These are phyloP conservation scores for Asobara japonica DNA, from an alignment of 1,140 invertebrate species.

Conservation along the genomic window DNA sequence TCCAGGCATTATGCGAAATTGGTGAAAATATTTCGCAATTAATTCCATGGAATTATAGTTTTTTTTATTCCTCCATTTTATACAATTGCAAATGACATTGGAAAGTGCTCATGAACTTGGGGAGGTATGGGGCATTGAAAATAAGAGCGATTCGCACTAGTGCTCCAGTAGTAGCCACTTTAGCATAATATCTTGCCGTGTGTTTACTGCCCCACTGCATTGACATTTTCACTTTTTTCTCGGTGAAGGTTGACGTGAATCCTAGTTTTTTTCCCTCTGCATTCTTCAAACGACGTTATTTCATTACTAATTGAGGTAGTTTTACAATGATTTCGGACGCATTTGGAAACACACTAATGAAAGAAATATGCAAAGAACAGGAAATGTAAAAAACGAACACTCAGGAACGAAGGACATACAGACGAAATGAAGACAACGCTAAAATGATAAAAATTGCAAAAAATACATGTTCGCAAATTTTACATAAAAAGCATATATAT, in stretches of 20 bases:
- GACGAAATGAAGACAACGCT: too few relatives aligned
- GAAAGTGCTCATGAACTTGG: conserved; percentile 6
- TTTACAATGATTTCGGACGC: too few relatives aligned
- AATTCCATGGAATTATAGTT: background rate
- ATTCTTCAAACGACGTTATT: background rate
- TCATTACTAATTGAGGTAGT: too few relatives aligned
- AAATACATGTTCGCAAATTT: too few relatives aligned
- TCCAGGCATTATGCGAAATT: background rate
- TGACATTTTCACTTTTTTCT: background rate
- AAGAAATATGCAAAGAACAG: too few relatives aligned
- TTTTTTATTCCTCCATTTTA: background rate
- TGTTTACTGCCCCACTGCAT: background rate
- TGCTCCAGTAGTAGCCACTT: background rate
- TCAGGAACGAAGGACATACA: too few relatives aligned
- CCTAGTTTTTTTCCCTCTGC: background rate
- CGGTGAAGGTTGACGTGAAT: background rate
- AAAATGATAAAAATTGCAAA: too few relatives aligned
- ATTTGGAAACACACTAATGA: too few relatives aligned
- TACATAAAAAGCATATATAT: too few relatives aligned
- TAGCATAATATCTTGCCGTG: background rate
- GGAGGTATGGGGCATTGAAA: conserved; percentile 3
- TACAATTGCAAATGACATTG: conserved; percentile 3
- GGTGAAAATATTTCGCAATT: background rate
- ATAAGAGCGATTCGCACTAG: conserved; percentile 8
- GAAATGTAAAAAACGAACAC: too few relatives aligned